phyloP scores from a whole-genome alignment of 2,113 vertebrate genomes.

The Mionectes macconnelli region DNA sequence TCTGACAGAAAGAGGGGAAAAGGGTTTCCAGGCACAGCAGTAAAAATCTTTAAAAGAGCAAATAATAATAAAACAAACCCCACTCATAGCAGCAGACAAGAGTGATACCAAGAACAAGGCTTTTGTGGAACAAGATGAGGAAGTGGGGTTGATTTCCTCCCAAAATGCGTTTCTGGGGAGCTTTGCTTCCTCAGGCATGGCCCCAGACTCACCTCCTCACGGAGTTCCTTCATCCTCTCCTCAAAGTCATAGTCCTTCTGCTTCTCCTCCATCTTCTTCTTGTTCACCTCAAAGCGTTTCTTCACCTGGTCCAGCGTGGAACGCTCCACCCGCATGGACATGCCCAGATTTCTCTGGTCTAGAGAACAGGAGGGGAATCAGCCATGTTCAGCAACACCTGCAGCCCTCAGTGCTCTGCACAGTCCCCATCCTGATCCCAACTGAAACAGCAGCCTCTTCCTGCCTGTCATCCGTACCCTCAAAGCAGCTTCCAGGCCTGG shows the following conservation, averaged over 20 bases:
- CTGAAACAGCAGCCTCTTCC: background rate
- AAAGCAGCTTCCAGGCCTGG: background rate
- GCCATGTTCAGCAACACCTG: fast-evolving
- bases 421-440: background rate
- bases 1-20: background rate
- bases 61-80: background rate
- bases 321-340: conserved; percentile 98
- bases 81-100: background rate
- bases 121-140: background rate
- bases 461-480: background rate
- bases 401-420: background rate
- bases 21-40: background rate
- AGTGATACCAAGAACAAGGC: background rate
- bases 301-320: conserved; percentile 97
- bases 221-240: conserved; percentile 95
- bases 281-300: conserved; percentile 95
- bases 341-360: conserved; percentile 98
- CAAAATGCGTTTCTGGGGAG: background rate
- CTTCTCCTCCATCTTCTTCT: conserved; percentile 98
- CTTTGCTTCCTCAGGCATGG: fast-evolving
- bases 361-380: background rate
- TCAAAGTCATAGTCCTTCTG: conserved; percentile 99
- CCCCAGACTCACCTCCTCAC: conserved; percentile 88
- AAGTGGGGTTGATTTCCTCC: background rate
- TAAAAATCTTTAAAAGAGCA: background rate